Evolutionary conservation across 2,797 vertebrate species (phyloP), one percentile per base, ranked within the genome.

Genomic region (Neostethus bicornis): DNA sequence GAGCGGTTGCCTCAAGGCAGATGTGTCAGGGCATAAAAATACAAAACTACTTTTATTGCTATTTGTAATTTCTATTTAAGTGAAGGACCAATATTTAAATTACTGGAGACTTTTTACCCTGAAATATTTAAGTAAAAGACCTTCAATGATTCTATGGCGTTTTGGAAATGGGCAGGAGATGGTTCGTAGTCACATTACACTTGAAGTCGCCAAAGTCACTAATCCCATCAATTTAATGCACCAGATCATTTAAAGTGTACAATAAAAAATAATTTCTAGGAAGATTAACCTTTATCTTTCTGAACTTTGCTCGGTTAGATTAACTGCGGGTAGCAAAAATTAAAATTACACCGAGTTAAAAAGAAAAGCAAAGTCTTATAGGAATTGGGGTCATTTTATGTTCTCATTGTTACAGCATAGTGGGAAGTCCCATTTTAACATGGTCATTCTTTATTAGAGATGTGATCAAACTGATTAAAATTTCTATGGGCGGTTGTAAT

Each of bases 151-250:
- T 34, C 12, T 7, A 26, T 8, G 11, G 2, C 1, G 4, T 17
- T 54, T 57, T 39, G 19, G 34, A 58, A 64, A 65, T 20, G 46
- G 23, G 37, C 7, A 26, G 37, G 2, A 51, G 16, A 38, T 24
- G 16, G 16, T 59, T 65, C 5, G 53, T 10, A 12, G 19, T 44
- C 19, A 17, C 31, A 26, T 41, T 52, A 39, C 31, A 55, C 58
- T 28, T 28, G 2, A 50, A 58, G 20, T 34, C 56, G 41, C 37
- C 28, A 44, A 39, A 64, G 38, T 66, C 24, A 20, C 21, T 75
- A 16, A 52, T 32, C 44, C 28, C 45, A 25, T 49, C 21, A 25
- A 51, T 28, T 3, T 39, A 23, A 26, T 19, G 20, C 9, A 2
- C 3, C n/a, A 34, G 7, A n/a, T 48, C 14, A 21, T 14, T 35